Evolutionary conservation across 2,888 invertebrate genomes (phyloP).

Genomic region (Lasioglossum oenotherae): DNA sequence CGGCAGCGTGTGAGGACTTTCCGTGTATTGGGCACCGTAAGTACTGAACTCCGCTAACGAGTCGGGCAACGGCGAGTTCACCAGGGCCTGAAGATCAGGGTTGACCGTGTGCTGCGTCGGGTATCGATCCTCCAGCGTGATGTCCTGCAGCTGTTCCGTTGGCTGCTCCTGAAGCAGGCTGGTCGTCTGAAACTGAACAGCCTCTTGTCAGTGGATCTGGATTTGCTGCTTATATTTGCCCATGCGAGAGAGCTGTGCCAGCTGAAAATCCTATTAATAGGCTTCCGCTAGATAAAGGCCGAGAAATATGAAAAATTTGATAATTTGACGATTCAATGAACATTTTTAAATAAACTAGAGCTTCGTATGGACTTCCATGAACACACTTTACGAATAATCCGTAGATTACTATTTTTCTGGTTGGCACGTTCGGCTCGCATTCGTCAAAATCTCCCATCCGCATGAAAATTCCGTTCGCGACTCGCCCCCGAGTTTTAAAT

Average conservation of each 20-base stretch:
- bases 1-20: slow-evolving; percentile 84
- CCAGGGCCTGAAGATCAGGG: slow-evolving; percentile 90
- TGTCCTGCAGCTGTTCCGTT: slow-evolving; percentile 84
- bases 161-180: slow-evolving; percentile 82
- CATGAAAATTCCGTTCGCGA: neutral
- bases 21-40: slow-evolving; percentile 86
- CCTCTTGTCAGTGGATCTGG: neutral
- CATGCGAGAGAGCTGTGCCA: neutral
- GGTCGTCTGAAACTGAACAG: slow-evolving; percentile 81
- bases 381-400: neutral
- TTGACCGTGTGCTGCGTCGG: slow-evolving; percentile 87
- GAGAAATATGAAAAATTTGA: too few species aligned
- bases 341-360: neutral
- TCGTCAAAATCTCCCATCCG: neutral
- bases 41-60: slow-evolving; percentile 93
- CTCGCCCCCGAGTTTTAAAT: neutral
- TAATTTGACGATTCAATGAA: too few species aligned
- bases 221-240: neutral
- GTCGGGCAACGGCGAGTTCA: slow-evolving; percentile 92
- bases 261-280: neutral
- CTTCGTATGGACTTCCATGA: neutral
- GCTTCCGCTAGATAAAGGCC: too few species aligned
- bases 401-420: neutral
- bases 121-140: slow-evolving; percentile 84
- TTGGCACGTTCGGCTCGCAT: neutral